phyloP scores from a whole-genome alignment of 2,113 vertebrate species.

The Mungos mungo region DNA sequence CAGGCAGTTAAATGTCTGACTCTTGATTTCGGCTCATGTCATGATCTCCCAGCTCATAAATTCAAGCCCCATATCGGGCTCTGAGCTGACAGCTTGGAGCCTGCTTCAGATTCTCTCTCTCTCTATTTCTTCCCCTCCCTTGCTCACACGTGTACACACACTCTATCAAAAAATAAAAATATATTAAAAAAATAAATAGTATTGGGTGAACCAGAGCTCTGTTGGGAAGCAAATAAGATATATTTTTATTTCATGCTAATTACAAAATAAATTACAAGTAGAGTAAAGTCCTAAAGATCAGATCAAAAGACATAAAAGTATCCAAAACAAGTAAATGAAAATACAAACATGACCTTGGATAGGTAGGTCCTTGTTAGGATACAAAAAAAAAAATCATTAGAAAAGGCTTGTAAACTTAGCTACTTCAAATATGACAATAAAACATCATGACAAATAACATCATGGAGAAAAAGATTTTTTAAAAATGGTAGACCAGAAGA shows the following conservation, averaged over 20 bases:
- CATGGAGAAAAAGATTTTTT: neutral
- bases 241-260: neutral
- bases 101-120: too few species aligned
- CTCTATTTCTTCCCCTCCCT: too few species aligned
- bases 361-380: neutral
- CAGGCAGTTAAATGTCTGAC: too few species aligned
- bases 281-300: neutral
- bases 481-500: neutral
- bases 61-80: too few species aligned
- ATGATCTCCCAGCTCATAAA: too few species aligned
- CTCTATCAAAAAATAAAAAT: too few species aligned
- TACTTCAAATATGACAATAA: neutral
- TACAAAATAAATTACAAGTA: neutral
- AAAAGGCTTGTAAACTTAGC: neutral
- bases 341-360: neutral
- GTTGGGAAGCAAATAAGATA: neutral
- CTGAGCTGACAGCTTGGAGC: too few species aligned
- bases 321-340: slow-evolving; percentile 10
- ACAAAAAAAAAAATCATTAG: neutral
- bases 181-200: neutral
- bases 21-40: too few species aligned
- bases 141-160: too few species aligned
- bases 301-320: neutral
- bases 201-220: neutral
- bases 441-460: neutral